Conservation (phyloP, 1,140 invertebrate species). For the Euwallacea similis region DNA sequence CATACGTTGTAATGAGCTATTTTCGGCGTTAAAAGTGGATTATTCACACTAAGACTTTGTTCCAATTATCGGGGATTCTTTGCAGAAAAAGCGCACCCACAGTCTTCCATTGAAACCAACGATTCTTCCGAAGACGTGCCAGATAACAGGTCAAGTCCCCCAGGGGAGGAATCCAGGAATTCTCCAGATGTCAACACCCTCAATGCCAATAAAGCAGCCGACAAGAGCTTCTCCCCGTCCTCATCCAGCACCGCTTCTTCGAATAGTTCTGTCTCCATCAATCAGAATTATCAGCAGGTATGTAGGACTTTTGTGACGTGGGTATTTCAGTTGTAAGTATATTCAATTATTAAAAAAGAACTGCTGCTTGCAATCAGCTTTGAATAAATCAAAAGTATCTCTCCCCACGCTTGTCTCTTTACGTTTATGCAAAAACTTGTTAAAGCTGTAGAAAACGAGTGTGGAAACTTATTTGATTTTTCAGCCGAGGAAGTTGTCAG, state of each 20-base stretch:
- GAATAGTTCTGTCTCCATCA: conserved; percentile 55
- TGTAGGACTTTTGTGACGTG: not conserved
- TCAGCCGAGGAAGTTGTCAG: conserved; percentile 25
- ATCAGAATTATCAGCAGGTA: conserved; percentile 65
- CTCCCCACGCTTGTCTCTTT: too few species aligned
- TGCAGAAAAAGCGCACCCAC: not conserved
- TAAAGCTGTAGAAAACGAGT: too few species aligned
- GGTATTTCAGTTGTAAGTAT: not conserved
- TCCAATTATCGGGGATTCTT: not conserved
- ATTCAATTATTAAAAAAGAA: too few species aligned
- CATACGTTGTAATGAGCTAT: too few species aligned
- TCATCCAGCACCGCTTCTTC: conserved; percentile 59
- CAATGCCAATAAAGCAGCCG: conserved; percentile 34
- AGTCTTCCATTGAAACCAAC: conserved; percentile 20
- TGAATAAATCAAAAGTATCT: too few species aligned
- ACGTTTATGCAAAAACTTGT: too few species aligned
- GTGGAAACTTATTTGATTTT: not conserved
- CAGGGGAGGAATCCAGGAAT: conserved; percentile 58
- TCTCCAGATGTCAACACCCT: conserved; percentile 48
- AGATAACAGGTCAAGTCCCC: conserved; percentile 56
- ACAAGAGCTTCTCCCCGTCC: conserved; percentile 61
- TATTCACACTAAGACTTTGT: too few species aligned
- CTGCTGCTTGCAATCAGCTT: too few species aligned
- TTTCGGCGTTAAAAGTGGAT: too few species aligned
- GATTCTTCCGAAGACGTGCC: conserved; percentile 44